Base-by-base conservation (phyloP, 2,888 invertebrate genomes). In the Parasteatoda lunata region DNA sequence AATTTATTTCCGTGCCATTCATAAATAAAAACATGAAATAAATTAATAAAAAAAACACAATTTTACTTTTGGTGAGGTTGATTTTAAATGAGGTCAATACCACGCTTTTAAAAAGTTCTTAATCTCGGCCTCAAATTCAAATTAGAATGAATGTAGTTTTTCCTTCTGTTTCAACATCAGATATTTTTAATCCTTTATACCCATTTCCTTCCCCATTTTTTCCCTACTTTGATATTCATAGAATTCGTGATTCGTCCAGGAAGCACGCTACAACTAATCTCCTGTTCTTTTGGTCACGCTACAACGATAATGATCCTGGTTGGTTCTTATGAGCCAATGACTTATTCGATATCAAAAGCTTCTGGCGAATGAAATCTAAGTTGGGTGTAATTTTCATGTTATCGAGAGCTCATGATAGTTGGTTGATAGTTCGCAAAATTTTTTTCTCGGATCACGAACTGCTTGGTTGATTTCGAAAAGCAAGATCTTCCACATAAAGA, bases 331-430 rank as follows among this genome's bases (percentile, higher is more conserved):
- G 80, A 86, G 85, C 85, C 85, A 86, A 86, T 86, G 85, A 80
- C 77, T 86, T 71, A n/a, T 49, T 66, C 70, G 70, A 71, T 72
- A 86, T 80, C 52, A 66, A 11, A 66, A 76, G 69, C 47, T 77
- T 66, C 72, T 78, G 76, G 66, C 85, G 85, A 86, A 86, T 86
- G 85, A 86, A 86, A 86, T 86, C 77, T 80, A 77, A 86, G 85
- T 76, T 76, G 80, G 85, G 85, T 86, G 85, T 86, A 76, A 86
- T 86, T 86, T 86, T 86, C 85, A 86, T 76, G 49, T n/a, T 9
- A 73, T 81, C 66, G 69, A 73, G 68, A 65, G 65, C 71, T 8
- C 65, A 52, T 48, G 75, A 75, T 75, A 82, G 75, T 59, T 59
- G 77, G 66, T 68, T 68, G 45, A 49, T 4, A 52, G 71, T 71